A percentile compares a stretch with the other conserved stretches of the same genome.
These are phyloP conservation scores for Dipus sagitta DNA, from an alignment of 2,797 vertebrate species.

Conservation along the genomic window DNA sequence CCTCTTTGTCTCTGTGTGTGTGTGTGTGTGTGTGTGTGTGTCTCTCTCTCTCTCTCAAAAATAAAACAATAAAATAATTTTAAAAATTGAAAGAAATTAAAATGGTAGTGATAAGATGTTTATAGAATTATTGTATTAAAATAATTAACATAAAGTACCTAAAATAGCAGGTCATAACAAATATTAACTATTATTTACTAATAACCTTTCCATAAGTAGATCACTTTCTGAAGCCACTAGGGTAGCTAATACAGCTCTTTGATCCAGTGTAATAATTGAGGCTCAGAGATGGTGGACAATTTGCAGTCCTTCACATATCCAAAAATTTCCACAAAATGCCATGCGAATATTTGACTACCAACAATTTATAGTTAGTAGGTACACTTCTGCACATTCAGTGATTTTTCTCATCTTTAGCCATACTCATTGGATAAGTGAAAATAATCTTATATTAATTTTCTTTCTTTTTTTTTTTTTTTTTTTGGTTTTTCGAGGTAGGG, in stretches of 20 bases:
- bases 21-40: too few species aligned
- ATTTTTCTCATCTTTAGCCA: constrained; percentile 34
- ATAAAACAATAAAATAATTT: too few species aligned
- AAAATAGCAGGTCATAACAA: neutral
- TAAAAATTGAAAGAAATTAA: neutral
- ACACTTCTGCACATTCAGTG: constrained; percentile 15
- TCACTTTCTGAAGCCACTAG: neutral
- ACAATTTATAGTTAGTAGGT: neutral
- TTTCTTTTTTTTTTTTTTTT: too few species aligned
- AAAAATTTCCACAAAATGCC: constrained; percentile 1
- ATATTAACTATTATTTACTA: constrained; percentile 6
- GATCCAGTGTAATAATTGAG: constrained; percentile 20
- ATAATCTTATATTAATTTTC: neutral
- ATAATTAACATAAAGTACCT: neutral
- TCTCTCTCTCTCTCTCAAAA: too few species aligned
- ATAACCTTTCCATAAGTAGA: neutral
- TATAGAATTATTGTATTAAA: neutral
- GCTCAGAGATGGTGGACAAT: neutral
- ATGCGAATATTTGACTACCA: neutral
- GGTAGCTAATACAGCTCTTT: neutral
- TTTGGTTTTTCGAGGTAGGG: too few species aligned
- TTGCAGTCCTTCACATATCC: neutral
- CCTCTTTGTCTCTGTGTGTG: too few species aligned
- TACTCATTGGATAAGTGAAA: neutral
- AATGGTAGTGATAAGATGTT: neutral